Conservation (phyloP, 2,888 invertebrate species). For the Amblyteles armatorius region DNA sequence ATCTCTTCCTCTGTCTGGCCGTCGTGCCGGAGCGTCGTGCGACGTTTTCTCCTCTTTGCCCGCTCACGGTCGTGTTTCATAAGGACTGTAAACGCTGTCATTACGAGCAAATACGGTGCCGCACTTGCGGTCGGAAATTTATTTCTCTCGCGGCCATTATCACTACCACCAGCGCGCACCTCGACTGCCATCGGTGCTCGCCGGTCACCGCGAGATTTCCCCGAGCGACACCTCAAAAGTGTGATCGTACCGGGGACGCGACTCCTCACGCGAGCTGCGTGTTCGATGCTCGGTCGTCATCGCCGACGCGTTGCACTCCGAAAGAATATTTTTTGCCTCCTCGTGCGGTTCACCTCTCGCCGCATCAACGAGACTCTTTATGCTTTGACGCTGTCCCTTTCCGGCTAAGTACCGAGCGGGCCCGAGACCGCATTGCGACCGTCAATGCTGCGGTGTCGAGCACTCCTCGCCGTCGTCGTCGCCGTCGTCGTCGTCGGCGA, state of each 20-base stretch:
- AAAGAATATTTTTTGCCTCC: conserved; percentile 38
- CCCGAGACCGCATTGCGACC: conserved; percentile 66
- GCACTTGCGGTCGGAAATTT: conserved; percentile 70
- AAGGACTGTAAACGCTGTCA: conserved; percentile 76
- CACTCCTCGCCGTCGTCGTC: conserved; percentile 9
- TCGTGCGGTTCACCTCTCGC: conserved; percentile 63
- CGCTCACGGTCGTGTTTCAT: conserved; percentile 71
- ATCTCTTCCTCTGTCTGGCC: background rate
- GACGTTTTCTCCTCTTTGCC: background rate
- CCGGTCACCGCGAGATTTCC: conserved; percentile 33
- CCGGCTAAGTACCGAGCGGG: conserved; percentile 62
- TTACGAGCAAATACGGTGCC: conserved; percentile 74
- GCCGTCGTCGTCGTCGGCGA: conserved; percentile 46
- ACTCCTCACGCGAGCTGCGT: conserved; percentile 27
- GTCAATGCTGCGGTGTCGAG: conserved; percentile 61
- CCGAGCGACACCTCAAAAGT: conserved; percentile 44
- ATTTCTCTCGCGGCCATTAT: conserved; percentile 36
- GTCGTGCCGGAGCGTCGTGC: background rate
- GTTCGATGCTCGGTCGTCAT: conserved; percentile 6
- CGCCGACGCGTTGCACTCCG: conserved; percentile 14
- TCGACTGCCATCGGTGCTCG: conserved; percentile 1
- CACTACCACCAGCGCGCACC: conserved; percentile 3
- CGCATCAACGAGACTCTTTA: conserved; percentile 68
- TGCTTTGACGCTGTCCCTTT: conserved; percentile 52
- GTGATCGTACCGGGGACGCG: conserved; percentile 12